Evolutionary conservation across 1,140 invertebrate species (phyloP).

Genomic region (Venustaconcha ellipsiformis): DNA sequence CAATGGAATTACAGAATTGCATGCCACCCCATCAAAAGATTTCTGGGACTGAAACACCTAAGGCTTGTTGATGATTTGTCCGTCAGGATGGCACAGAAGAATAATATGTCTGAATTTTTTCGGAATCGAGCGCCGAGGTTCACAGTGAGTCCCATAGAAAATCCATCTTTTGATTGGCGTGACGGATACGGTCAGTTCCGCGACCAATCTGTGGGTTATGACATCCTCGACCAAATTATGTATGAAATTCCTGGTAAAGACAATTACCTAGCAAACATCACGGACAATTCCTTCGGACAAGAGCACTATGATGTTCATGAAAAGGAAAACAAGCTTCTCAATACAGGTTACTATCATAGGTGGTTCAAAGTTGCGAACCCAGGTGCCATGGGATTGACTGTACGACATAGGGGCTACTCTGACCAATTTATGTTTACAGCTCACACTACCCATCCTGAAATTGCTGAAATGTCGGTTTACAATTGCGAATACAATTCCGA

Average conservation of each 20-base stretch:
- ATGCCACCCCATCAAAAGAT: slow-evolving; percentile 36
- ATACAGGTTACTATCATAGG: too few species aligned
- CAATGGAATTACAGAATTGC: slow-evolving; percentile 17
- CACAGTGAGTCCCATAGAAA: not conserved
- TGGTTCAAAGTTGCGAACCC: too few species aligned
- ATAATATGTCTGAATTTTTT: slow-evolving; percentile 17
- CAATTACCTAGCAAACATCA: slow-evolving; percentile 25
- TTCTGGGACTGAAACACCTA: slow-evolving; percentile 28
- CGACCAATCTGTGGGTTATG: slow-evolving; percentile 1
- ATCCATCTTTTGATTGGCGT: not conserved
- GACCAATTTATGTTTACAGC: too few species aligned
- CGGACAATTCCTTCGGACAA: slow-evolving; percentile 24
- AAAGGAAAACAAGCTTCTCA: too few species aligned
- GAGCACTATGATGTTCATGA: too few species aligned
- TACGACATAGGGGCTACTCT: too few species aligned
- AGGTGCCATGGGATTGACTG: not conserved
- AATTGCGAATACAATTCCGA: not conserved
- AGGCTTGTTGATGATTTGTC: slow-evolving; percentile 30
- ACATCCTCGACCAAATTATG: slow-evolving; percentile 40
- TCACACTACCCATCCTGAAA: not conserved
- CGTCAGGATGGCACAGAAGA: slow-evolving; percentile 13
- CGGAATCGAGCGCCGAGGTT: slow-evolving; percentile 22
- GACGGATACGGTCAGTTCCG: slow-evolving; percentile 22
- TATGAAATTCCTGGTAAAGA: slow-evolving; percentile 40
- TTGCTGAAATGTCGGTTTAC: too few species aligned